Evolutionary conservation across 2,113 vertebrate species (phyloP).

Genomic region (Anthoscopus minutus): DNA sequence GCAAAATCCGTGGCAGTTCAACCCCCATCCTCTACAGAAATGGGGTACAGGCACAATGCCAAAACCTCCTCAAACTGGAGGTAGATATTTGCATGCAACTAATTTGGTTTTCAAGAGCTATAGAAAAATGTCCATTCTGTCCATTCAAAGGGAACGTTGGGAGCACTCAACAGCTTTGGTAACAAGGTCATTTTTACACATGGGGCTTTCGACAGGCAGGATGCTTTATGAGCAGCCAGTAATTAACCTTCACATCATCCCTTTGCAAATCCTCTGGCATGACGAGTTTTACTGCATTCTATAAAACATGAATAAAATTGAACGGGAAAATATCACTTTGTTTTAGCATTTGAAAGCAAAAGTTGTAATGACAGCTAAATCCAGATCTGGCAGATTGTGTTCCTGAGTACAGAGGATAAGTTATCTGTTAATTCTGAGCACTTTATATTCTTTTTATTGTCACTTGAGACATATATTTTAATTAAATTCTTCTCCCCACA

Average conservation of each 20-base stretch:
- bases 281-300: constrained; percentile 58
- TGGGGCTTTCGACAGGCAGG: constrained; percentile 9
- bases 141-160: neutral
- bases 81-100: neutral
- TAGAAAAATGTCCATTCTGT: neutral
- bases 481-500: neutral
- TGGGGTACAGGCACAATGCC: neutral
- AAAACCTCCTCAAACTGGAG: neutral
- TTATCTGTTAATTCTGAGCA: neutral
- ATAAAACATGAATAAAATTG: constrained; percentile 14
- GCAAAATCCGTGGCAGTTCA: neutral
- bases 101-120: neutral
- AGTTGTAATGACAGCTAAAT: constrained; percentile 35
- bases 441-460: neutral
- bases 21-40: neutral
- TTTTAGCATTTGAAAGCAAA: constrained; percentile 52
- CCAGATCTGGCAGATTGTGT: neutral
- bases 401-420: neutral
- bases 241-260: constrained; percentile 59
- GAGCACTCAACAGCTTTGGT: constrained; percentile 36
- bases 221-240: constrained; percentile 29
- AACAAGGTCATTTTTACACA: constrained; percentile 48
- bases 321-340: constrained; percentile 23
- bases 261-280: constrained; percentile 40
- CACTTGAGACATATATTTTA: neutral